Evolutionary conservation across 1,140 invertebrate genomes (phyloP).

Genomic region (Aphidius gifuensis): DNA sequence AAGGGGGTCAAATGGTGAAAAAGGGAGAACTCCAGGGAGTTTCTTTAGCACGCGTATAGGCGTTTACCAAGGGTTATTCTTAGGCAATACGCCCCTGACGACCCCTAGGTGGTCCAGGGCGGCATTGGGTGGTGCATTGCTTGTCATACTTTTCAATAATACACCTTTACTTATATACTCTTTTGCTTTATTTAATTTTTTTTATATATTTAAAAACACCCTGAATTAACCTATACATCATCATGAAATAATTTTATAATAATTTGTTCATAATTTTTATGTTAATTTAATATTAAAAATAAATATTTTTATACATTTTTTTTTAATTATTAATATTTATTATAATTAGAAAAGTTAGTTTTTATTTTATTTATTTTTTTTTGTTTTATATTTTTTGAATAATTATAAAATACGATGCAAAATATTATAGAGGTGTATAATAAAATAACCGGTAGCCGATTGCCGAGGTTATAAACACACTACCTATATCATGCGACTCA

Average conservation of each 20-base stretch:
- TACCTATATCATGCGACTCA: slow-evolving; percentile 32
- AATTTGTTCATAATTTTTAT: not conserved
- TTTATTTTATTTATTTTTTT: too few species aligned
- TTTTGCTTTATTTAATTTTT: not conserved
- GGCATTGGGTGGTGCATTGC: slow-evolving; percentile 29
- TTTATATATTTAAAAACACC: not conserved
- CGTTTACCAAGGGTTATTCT: slow-evolving; percentile 26
- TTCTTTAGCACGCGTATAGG: slow-evolving; percentile 31
- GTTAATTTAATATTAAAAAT: not conserved
- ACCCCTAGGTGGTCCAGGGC: slow-evolving; percentile 34
- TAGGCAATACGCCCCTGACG: slow-evolving; percentile 29
- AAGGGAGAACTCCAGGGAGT: slow-evolving; percentile 22
- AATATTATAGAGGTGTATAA: slow-evolving; percentile 22
- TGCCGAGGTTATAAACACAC: slow-evolving; percentile 38
- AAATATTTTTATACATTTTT: not conserved
- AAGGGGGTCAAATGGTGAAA: too few species aligned
- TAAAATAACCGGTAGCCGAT: slow-evolving; percentile 38
- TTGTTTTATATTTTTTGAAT: too few species aligned
- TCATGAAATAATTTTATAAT: too few species aligned
- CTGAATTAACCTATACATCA: not conserved
- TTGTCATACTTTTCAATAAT: slow-evolving; percentile 20
- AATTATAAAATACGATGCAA: too few species aligned
- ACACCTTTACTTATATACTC: slow-evolving; percentile 2
- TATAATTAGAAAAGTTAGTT: too few species aligned
- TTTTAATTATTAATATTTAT: too few species aligned